Conservation (phyloP, 2,113 vertebrate genomes). For the Amphiprion ocellaris region DNA sequence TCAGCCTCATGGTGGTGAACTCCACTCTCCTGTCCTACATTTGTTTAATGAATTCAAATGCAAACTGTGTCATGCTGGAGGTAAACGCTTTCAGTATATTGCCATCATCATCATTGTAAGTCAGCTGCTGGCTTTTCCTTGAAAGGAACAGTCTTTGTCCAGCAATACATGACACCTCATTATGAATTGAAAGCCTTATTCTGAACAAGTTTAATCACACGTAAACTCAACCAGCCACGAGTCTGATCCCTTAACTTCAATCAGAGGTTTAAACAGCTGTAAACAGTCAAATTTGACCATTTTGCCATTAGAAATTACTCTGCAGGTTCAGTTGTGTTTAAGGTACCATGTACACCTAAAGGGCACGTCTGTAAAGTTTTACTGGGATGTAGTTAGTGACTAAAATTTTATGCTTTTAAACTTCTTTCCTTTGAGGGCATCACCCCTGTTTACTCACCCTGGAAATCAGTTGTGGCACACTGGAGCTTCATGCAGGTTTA, state of each 20-base stretch:
- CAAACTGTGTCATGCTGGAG: not conserved
- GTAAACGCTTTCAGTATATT: not conserved
- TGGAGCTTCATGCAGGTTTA: not conserved
- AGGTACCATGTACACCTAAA: too few relatives aligned
- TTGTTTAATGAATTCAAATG: slow-evolving; percentile 12
- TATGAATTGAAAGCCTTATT: not conserved
- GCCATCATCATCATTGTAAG: not conserved
- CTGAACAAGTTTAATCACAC: not conserved
- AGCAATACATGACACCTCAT: not conserved
- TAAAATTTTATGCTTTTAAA: not conserved
- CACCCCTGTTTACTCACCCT: not conserved
- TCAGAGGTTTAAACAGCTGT: not conserved
- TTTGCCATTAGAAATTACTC: not conserved
- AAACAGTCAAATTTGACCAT: not conserved
- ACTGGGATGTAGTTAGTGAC: not conserved
- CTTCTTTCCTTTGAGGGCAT: not conserved
- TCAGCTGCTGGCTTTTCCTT: not conserved
- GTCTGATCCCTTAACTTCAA: too few relatives aligned
- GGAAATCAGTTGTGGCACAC: slow-evolving; percentile 11
- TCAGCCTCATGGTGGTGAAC: too few relatives aligned
- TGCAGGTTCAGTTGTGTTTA: not conserved
- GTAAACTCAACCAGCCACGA: too few relatives aligned
- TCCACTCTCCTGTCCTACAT: slow-evolving; percentile 5
- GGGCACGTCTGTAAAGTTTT: not conserved
- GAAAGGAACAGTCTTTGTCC: not conserved